Evolutionary conservation across 2,888 invertebrate species (phyloP).

Genomic region (Sarcophaga subvicina): DNA sequence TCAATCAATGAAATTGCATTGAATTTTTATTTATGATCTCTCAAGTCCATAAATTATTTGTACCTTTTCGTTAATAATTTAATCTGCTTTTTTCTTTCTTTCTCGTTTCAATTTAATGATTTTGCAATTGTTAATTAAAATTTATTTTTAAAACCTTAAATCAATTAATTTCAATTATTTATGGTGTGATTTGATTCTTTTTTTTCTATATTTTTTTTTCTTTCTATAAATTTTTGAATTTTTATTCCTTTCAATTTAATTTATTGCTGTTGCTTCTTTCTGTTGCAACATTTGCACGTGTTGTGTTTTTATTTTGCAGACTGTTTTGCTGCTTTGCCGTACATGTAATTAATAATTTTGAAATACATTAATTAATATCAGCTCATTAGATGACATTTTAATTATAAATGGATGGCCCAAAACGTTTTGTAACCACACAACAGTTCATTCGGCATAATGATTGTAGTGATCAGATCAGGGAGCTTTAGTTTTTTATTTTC

Average conservation of each 20-base stretch:
- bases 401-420: slow-evolving; percentile 56
- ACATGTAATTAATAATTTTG: slow-evolving; percentile 61
- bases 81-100: not conserved
- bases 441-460: not conserved
- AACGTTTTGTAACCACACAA: slow-evolving; percentile 57
- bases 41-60: not conserved
- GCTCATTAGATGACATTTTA: slow-evolving; percentile 63
- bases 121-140: slow-evolving; percentile 62
- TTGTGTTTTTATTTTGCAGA: not conserved
- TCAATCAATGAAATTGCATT: too few species aligned
- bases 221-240: slow-evolving; percentile 1
- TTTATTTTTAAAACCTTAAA: slow-evolving; percentile 63
- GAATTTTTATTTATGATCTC: too few species aligned
- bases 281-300: slow-evolving; percentile 28
- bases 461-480: not conserved
- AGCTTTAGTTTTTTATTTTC: not conserved
- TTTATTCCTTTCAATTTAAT: slow-evolving; percentile 5
- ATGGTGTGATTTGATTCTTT: slow-evolving; percentile 32
- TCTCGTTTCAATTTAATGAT: slow-evolving; percentile 35
- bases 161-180: slow-evolving; percentile 69
- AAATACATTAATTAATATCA: slow-evolving; percentile 66
- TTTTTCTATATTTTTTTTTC: not conserved
- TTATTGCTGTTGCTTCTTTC: slow-evolving; percentile 12
- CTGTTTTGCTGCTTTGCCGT: slow-evolving; percentile 30
- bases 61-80: not conserved